phyloP scores from a whole-genome alignment of 1,140 invertebrate genomes.

The Pseudomyrmex pallidus region DNA sequence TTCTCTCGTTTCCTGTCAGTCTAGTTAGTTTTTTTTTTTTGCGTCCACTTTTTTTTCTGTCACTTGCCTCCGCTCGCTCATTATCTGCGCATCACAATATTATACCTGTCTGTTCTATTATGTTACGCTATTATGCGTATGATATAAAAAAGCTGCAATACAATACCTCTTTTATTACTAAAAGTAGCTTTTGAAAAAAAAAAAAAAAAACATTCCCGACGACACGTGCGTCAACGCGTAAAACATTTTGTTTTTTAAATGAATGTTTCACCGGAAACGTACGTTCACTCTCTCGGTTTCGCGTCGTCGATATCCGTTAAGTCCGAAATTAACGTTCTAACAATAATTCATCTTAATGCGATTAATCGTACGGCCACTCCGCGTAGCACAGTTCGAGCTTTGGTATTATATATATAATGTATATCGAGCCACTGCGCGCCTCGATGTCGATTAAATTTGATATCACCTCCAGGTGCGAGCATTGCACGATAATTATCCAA shows the following conservation, averaged over 20 bases:
- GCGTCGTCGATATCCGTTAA: background rate
- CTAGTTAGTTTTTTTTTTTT: too few species aligned
- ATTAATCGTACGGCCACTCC: conserved; percentile 19
- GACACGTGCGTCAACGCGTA: background rate
- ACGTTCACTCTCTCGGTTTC: conserved; percentile 15
- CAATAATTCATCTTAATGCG: conserved; percentile 25
- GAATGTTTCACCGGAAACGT: background rate
- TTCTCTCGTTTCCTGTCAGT: too few species aligned
- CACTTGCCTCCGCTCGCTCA: too few species aligned
- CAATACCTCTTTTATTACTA: too few species aligned
- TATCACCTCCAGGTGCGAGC: conserved; percentile 26
- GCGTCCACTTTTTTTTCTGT: too few species aligned
- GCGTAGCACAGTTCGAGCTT: background rate
- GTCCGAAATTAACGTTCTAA: conserved; percentile 6
- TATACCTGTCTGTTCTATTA: too few species aligned
- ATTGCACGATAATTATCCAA: conserved; percentile 55
- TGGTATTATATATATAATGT: background rate
- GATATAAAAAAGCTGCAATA: too few species aligned
- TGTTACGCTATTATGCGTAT: too few species aligned
- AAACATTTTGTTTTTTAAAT: background rate
- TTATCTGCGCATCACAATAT: too few species aligned
- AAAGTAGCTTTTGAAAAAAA: too few species aligned
- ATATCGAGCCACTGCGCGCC: background rate
- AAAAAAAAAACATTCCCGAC: too few species aligned
- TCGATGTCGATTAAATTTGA: conserved; percentile 65